Conservation (phyloP, 2,888 invertebrate species). For the Tanytarsus gracilentus region DNA sequence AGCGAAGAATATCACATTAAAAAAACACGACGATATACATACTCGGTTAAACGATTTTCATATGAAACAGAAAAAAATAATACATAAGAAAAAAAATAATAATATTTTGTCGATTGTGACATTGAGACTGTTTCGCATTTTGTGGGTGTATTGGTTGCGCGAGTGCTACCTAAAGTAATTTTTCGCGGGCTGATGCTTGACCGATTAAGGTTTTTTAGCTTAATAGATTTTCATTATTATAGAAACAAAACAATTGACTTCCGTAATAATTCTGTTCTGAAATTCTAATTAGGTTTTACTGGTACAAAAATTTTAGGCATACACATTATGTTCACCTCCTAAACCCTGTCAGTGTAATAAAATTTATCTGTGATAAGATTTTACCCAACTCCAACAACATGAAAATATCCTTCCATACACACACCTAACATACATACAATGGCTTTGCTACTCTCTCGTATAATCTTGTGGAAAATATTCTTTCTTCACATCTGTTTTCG, state of each 20-base stretch:
- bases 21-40: too few species aligned
- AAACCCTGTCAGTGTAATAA: too few species aligned
- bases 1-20: neutral
- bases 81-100: conserved; percentile 5
- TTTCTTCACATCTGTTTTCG: conserved; percentile 7
- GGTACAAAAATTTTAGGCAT: too few species aligned
- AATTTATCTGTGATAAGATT: too few species aligned
- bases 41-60: conserved; percentile 11
- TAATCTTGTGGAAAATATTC: conserved; percentile 2
- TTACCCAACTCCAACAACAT: neutral
- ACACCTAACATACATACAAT: neutral
- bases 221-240: too few species aligned
- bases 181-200: conserved; percentile 6
- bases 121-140: conserved; percentile 24
- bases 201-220: conserved; percentile 18
- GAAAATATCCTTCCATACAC: neutral
- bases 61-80: neutral
- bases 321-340: neutral
- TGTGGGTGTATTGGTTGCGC: neutral
- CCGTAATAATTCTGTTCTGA: too few species aligned
- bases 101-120: conserved; percentile 23
- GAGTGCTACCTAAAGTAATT: neutral
- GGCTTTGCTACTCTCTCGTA: neutral
- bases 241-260: too few species aligned
- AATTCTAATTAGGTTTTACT: too few species aligned